Base-by-base conservation (phyloP, 1,140 invertebrate genomes). In the Zaprionus ornatus region DNA sequence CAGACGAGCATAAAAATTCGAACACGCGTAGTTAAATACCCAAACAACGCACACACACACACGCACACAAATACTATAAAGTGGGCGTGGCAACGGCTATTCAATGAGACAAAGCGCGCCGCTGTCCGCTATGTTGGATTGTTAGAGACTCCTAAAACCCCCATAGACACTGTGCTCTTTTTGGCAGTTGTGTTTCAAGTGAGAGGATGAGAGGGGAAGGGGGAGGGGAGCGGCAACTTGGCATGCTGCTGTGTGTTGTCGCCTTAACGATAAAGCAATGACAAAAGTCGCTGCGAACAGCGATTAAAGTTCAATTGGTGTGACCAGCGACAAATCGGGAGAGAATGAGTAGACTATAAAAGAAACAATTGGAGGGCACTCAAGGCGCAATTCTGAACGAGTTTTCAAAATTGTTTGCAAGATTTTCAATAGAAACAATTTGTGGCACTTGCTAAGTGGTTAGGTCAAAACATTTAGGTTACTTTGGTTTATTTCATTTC, bases 301-400 rank as follows among this genome's bases (percentile, higher is more conserved):
- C 84, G 84, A 88, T 88, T 88, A 88, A 88, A 88, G 84, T 88
- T 88, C 84, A 88, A 88, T 88, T 88, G 84, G 70, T 78, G 71
- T 88, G 71, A 73, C 80, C 19, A 35, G 59, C 72, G 65, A 62
- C 50, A 32, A 48, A 61, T 68, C 55, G 35, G 19, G 4, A 45
- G 50, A 29, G 27, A 23, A 7, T 2, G 21, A 35, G 29, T 35
- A 15, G 9, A 35, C 23, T 13, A 29, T 25, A 45, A 56, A 42
- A 37, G 52, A 19, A 25, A 5, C 37, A 66, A 65, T 55, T 64
- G 45, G 45, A 19, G 19, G 10, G 45, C 45, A 50, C 45, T 50
- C 10, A 50, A 50, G 45, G 19, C 45, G 12, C 21, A 9, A 23
- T 23, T 12, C 9, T 13, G 4, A 19, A 13, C 10, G 45, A 13